Evolutionary conservation across 2,797 vertebrate species (phyloP), one percentile per base, ranked within the genome.

Genomic region (Telmatherina bonti): DNA sequence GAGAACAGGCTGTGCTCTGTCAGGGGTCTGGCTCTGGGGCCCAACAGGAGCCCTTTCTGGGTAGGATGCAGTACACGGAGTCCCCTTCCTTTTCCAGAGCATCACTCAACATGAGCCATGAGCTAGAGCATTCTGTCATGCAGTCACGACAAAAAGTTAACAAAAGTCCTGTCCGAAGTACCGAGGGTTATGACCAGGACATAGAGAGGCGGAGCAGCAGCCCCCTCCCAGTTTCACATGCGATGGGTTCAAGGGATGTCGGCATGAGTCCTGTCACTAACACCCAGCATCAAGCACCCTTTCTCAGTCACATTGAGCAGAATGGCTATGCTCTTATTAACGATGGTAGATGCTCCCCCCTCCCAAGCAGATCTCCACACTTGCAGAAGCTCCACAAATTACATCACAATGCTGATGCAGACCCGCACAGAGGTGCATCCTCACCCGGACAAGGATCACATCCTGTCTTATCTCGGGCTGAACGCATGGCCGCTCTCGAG

Each of bases 261-360:
- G 83, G 88, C 24, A 89, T 93, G 47, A 95, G 93, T 85, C 94
- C 96, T 16, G 88, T 79, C 53, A 12, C 61, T 59, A 87, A 89
- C 88, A 89, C 88, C 62, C 89, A 91, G 78, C 93, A 92, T 29
- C 94, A 93, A 60, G 85, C 89, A 0, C 88, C 91, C 43, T 93
- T 93, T 57, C 90, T 94, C 61, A 86, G 92, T 62, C 93, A 93
- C 29, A 68, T 89, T 33, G 94, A 95, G 20, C 95, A 96, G 80
- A 98, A 97, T 1, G 95, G 95, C 62, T 93, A 92, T 22, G 69
- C 91, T 60, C 82, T 80, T 4, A 29, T 57, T 20, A 65, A 90
- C 0, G 74, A 85, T 2, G n/a, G 69, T 27, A 68, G 82, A n/a
- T 89, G 74, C 59, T 95, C 95, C 59, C 91, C 95, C 0, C 11